Conservation (phyloP, 2,888 invertebrate genomes). For the Nomada goodeniana region DNA sequence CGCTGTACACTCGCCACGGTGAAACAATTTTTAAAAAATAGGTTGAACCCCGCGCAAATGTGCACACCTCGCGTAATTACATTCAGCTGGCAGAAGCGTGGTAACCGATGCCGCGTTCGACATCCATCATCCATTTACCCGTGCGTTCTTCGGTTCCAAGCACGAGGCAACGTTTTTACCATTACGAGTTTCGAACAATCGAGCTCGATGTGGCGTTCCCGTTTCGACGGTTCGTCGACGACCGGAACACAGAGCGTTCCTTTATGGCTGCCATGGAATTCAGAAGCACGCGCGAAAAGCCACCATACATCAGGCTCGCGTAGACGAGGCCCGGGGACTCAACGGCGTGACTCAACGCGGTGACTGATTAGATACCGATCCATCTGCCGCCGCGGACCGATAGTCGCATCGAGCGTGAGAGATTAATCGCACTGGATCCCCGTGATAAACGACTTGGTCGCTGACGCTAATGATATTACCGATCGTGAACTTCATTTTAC, state of each 20-base stretch:
- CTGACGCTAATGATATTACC: slow-evolving; percentile 59
- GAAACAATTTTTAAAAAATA: no score
- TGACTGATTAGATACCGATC: slow-evolving; percentile 73
- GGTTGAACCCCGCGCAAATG: no score
- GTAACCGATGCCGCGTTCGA: no score
- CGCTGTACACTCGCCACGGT: no score
- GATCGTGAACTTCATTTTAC: slow-evolving; percentile 43
- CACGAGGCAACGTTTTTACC: background rate
- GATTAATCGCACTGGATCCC: slow-evolving; percentile 69
- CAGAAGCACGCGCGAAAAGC: slow-evolving; percentile 32
- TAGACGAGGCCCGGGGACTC: slow-evolving; percentile 36
- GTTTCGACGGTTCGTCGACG: background rate
- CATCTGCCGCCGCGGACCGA: slow-evolving; percentile 68
- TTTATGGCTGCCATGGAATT: slow-evolving; percentile 11
- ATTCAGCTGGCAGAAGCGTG: no score
- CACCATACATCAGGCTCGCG: slow-evolving; percentile 27
- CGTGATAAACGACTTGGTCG: slow-evolving; percentile 68
- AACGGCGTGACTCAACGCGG: slow-evolving; percentile 51
- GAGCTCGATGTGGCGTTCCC: background rate
- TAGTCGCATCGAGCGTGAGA: slow-evolving; percentile 56
- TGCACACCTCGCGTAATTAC: no score
- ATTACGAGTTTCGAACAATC: background rate
- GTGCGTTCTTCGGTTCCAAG: background rate
- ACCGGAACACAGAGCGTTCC: background rate
- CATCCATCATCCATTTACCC: no score